These are phyloP conservation scores for Arion vulgaris DNA, from an alignment of 1,140 invertebrate genomes.

Conservation along the genomic window DNA sequence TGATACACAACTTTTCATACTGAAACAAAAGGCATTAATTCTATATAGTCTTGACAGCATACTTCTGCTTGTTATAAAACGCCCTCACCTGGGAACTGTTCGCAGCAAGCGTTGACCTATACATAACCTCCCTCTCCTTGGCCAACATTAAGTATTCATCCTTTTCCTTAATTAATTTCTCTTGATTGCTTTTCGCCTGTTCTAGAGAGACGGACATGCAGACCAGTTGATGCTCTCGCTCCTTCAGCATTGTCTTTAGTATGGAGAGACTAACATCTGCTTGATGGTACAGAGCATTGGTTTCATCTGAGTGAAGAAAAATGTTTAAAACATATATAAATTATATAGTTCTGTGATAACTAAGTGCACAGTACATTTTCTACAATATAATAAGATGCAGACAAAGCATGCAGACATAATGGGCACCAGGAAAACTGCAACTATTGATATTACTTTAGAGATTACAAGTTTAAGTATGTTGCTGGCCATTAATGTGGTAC, in stretches of 20 bases:
- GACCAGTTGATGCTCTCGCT: constrained; percentile 46
- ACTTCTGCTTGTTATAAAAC: neutral
- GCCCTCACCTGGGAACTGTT: constrained; percentile 18
- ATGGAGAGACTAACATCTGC: constrained; percentile 43
- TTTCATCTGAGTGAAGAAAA: constrained; percentile 40
- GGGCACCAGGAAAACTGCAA: too few relatives aligned
- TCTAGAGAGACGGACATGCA: constrained; percentile 5
- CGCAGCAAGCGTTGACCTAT: neutral
- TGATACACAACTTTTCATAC: too few relatives aligned
- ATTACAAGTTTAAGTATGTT: too few relatives aligned
- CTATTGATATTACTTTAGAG: too few relatives aligned
- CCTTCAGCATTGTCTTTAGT: constrained; percentile 38
- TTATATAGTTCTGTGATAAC: too few relatives aligned
- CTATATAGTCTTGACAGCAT: too few relatives aligned
- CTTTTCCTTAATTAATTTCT: constrained; percentile 16
- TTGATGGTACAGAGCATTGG: constrained; percentile 43
- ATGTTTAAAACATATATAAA: too few relatives aligned
- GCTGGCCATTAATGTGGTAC: too few relatives aligned
- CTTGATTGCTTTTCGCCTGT: constrained; percentile 13
- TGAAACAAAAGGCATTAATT: too few relatives aligned
- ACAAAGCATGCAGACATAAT: too few relatives aligned
- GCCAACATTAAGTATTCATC: constrained; percentile 28
- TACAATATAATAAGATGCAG: too few relatives aligned
- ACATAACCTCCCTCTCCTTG: constrained; percentile 17
- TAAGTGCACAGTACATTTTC: too few relatives aligned